phyloP scores from a whole-genome alignment of 2,797 vertebrate species.

The Cuculus canorus region DNA sequence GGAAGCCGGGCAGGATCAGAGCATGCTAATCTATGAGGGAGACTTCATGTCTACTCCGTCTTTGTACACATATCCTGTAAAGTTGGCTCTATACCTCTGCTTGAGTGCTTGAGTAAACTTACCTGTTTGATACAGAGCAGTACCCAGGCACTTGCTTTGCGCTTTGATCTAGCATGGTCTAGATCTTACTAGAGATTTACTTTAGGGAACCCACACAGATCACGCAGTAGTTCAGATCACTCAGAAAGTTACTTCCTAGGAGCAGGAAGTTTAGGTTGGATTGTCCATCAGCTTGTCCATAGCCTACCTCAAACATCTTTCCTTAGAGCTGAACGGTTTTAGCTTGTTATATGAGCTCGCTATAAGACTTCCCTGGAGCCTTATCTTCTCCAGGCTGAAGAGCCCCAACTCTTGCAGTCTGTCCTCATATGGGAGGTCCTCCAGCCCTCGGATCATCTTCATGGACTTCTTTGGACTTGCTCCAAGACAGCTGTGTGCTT shows the following conservation, averaged over 20 bases:
- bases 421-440: too few species aligned
- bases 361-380: too few species aligned
- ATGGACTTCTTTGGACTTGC: too few species aligned
- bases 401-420: too few species aligned
- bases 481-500: too few species aligned
- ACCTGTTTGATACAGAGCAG: not conserved
- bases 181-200: not conserved
- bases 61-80: not conserved
- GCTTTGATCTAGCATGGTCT: not conserved
- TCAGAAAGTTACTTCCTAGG: not conserved
- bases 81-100: not conserved
- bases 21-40: not conserved
- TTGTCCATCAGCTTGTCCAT: not conserved
- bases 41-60: not conserved
- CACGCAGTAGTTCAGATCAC: not conserved
- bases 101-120: not conserved
- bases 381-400: too few species aligned
- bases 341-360: too few species aligned
- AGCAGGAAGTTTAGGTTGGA: not conserved
- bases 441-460: too few species aligned
- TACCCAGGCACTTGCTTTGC: not conserved
- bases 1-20: not conserved
- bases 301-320: not conserved
- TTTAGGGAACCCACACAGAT: not conserved
- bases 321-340: not conserved